phyloP scores from a whole-genome alignment of 2,888 invertebrate species.

The Cosmopolites sordidus region DNA sequence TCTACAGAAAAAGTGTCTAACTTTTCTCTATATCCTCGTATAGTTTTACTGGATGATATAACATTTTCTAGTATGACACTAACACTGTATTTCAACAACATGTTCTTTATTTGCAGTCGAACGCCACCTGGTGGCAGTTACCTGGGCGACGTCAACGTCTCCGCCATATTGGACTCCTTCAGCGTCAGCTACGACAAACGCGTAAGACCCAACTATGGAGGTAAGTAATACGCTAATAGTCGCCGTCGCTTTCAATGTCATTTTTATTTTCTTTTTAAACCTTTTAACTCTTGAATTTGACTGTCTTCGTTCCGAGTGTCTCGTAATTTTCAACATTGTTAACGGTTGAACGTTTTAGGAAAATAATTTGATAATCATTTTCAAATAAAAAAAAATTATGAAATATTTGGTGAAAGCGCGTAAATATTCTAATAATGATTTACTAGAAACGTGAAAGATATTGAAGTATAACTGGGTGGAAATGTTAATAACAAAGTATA shows the following conservation, averaged over 20 bases:
- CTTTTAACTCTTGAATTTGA: no score
- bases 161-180: slow-evolving; percentile 91
- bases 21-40: no score
- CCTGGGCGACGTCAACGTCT: slow-evolving; percentile 91
- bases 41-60: no score
- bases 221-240: slow-evolving; percentile 55
- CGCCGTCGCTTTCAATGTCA: slow-evolving; percentile 16
- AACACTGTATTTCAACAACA: background rate
- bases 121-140: slow-evolving; percentile 75
- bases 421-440: no score
- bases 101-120: slow-evolving; percentile 47
- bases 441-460: no score
- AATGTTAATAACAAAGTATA: no score
- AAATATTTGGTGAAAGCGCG: no score
- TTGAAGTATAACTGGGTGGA: no score
- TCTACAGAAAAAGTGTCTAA: no score
- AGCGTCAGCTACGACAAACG: slow-evolving; percentile 98
- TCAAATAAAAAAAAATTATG: no score
- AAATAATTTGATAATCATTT: no score
- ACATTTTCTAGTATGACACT: no score
- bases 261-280: slow-evolving; percentile 2
- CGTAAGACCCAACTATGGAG: slow-evolving; percentile 98
- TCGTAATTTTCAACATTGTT: slow-evolving; percentile 3
- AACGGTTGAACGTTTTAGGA: background rate
- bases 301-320: background rate